Percentiles rank a stretch among this genome's conserved stretches.
phyloP scores from a whole-genome alignment of 2,888 invertebrate genomes.

The Lottia scabra region DNA sequence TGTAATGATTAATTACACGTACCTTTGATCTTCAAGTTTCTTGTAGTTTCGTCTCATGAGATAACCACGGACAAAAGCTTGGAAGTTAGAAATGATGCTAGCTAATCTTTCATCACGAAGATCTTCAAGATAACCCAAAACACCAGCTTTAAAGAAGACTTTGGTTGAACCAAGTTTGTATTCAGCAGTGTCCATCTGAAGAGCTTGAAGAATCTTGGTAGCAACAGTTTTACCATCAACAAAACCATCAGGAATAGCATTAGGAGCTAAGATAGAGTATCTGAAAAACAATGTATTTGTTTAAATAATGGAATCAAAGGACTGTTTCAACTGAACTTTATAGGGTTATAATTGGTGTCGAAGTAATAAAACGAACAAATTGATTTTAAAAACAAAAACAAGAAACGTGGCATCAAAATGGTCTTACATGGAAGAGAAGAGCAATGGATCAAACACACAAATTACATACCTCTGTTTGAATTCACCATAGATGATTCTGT shows the following conservation, averaged over 20 bases:
- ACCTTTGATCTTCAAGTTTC: conserved; percentile 97
- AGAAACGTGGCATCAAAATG: too few species aligned
- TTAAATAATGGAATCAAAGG: too few species aligned
- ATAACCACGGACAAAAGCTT: conserved; percentile 92
- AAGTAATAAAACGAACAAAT: too few species aligned
- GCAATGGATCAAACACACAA: too few species aligned
- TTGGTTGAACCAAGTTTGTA: conserved; percentile 99
- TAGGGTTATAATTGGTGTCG: too few species aligned
- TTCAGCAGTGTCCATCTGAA: conserved; percentile 89
- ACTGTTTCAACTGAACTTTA: too few species aligned
- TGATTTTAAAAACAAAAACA: too few species aligned
- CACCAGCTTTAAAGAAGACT: conserved; percentile 99
- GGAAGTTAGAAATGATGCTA: conserved; percentile 94
- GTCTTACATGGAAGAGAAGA: too few species aligned
- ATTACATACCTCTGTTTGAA: conserved; percentile 96
- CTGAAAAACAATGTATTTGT: conserved; percentile 37
- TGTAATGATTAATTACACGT: conserved; percentile 62
- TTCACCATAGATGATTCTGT: conserved; percentile 99
- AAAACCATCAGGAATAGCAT: conserved; percentile 74
- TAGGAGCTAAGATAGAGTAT: conserved; percentile 99
- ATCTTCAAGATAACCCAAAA: conserved; percentile 99
- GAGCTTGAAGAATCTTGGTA: conserved; percentile 70
- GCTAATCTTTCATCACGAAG: conserved; percentile 97
- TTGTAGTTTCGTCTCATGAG: conserved; percentile 82
- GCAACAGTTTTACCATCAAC: conserved; percentile 78